Evolutionary conservation across 1,140 invertebrate species (phyloP).

Genomic region (Sycobia sp.): DNA sequence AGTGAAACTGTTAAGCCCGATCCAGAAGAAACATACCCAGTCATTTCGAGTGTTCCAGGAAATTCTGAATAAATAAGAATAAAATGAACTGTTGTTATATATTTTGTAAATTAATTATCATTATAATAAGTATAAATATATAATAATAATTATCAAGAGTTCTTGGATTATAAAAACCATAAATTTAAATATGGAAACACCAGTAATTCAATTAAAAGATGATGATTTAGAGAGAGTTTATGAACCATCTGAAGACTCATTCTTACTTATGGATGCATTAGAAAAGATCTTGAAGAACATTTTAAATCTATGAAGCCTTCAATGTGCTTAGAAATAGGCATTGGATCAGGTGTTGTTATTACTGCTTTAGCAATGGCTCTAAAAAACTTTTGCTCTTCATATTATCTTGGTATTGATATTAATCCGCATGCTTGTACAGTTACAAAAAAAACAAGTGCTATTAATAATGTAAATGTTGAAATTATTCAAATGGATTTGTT

Average conservation of each 20-base stretch:
- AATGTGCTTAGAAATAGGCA: constrained; percentile 88
- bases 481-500: constrained; percentile 73
- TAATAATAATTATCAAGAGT: background rate
- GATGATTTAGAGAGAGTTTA: constrained; percentile 74
- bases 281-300: constrained; percentile 74
- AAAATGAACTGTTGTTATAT: background rate
- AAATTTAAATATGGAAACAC: constrained; percentile 69
- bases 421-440: constrained; percentile 78
- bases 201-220: constrained; percentile 55
- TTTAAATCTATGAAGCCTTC: constrained; percentile 65
- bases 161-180: constrained; percentile 8
- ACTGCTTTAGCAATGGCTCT: constrained; percentile 81
- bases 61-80: background rate
- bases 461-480: constrained; percentile 72
- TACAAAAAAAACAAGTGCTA: constrained; percentile 69
- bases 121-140: background rate
- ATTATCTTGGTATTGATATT: constrained; percentile 80
- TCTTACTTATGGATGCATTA: constrained; percentile 91
- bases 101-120: background rate
- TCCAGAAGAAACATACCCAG: background rate
- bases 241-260: constrained; percentile 95
- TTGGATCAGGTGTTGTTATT: constrained; percentile 90
- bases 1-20: constrained; percentile 18
- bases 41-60: background rate
- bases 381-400: constrained; percentile 50